Base-by-base conservation (phyloP, 2,797 vertebrate genomes). In the Oceanodroma leucorhoa region DNA sequence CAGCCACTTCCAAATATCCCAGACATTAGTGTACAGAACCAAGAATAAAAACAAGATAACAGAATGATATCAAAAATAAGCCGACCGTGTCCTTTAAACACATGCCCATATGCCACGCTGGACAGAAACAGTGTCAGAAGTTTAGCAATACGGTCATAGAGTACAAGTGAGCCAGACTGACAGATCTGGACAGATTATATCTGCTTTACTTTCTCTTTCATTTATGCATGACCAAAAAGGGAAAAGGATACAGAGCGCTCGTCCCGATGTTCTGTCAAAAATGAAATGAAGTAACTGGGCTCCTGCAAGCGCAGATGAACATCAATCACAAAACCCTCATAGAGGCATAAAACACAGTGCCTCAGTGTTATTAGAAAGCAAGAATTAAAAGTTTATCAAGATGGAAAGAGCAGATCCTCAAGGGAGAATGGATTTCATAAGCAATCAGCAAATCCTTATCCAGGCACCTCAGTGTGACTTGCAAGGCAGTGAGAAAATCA, bases 311-410 rank as follows among this genome's bases (percentile, higher is more conserved):
- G 0, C 80, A 72, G 70, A 54, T 17, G 70, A 94, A 75, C 70
- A 79, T 94, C 90, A 94, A 18, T 90, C 91, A 93, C 69, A 66
- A 79, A 90, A 34, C 36, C 55, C 81, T 93, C 87, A 83, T 22
- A 75, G 62, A 94, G 64, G 77, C 62, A 62, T 22, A 83, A 66
- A 75, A 62, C 61, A 27, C 73, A 53, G 71, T 58, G 78, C 60
- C 80, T 79, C 1, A 0, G 53, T 55, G 27, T 77, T 84, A 86
- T 48, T 84, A 55, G 78, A 90, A 91, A 92, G 87, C 80, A 70
- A 83, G 79, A 93, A 97, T 96, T 93, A 95, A 81, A 95, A 96
- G 96, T 97, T 96, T 94, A 96, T 97, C 92, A 92, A 94, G 91
- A 91, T 24, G 43, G 91, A 91, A 96, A 94, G 94, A 97, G 91